phyloP scores from a whole-genome alignment of 2,113 vertebrate species.

The Trochalopteron elliotii region DNA sequence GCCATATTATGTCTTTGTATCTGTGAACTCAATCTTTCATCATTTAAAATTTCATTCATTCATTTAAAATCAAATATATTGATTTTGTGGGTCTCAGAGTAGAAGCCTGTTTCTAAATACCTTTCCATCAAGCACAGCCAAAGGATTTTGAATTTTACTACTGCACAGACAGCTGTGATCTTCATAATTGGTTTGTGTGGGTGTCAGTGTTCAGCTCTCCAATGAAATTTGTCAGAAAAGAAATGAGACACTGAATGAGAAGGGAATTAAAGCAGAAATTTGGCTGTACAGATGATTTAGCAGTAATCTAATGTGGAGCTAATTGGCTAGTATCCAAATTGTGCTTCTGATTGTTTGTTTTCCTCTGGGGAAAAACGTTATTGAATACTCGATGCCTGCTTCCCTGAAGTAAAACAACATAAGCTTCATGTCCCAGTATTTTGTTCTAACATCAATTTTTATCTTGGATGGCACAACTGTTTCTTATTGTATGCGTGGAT shows the following conservation, averaged over 20 bases:
- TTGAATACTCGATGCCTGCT: neutral
- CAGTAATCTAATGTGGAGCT: constrained; percentile 44
- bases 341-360: constrained; percentile 33
- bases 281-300: constrained; percentile 34
- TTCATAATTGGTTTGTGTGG: constrained; percentile 4
- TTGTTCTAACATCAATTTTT: neutral
- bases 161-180: neutral
- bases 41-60: neutral
- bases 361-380: neutral
- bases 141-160: neutral
- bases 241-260: constrained; percentile 15
- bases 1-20: neutral
- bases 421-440: neutral
- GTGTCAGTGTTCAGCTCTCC: neutral
- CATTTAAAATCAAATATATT: neutral
- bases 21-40: neutral
- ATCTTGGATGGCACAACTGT: neutral
- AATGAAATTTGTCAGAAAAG: constrained; percentile 21
- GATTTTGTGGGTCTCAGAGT: neutral
- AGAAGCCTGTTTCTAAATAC: neutral
- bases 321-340: constrained; percentile 44
- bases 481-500: neutral
- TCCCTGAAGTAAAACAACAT: neutral
- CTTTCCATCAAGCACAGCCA: neutral
- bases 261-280: constrained; percentile 41